Percentiles rank a stretch among this genome's conserved stretches.
phyloP scores from a whole-genome alignment of 2,888 invertebrate species.

The Stenotaenia linearis region DNA sequence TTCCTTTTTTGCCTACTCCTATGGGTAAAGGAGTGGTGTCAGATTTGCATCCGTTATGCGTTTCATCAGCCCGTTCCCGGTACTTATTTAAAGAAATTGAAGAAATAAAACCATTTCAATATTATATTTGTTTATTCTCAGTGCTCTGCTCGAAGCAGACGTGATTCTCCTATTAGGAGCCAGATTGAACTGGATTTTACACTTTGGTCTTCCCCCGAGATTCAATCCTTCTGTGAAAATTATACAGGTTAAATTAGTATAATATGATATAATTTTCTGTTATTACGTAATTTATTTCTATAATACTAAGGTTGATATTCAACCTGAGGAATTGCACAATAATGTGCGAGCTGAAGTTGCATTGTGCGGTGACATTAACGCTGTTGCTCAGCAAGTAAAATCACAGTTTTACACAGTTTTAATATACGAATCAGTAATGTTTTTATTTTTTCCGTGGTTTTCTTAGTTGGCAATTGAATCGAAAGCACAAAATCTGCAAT shows the following conservation, averaged over 20 bases:
- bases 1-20: slow-evolving; percentile 90
- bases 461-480: slow-evolving; percentile 29
- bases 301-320: slow-evolving; percentile 65
- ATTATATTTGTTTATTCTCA: slow-evolving; percentile 38
- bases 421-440: background rate
- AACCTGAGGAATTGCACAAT: slow-evolving; percentile 87
- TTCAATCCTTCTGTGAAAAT: slow-evolving; percentile 76
- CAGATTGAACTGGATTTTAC: slow-evolving; percentile 94
- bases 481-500: background rate
- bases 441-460: background rate
- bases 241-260: slow-evolving; percentile 61
- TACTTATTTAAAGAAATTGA: background rate
- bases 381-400: slow-evolving; percentile 63
- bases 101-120: background rate
- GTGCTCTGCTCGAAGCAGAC: slow-evolving; percentile 79
- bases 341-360: slow-evolving; percentile 73
- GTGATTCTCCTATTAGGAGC: slow-evolving; percentile 83
- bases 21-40: slow-evolving; percentile 68
- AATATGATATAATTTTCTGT: background rate
- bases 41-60: slow-evolving; percentile 59
- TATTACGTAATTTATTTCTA: background rate
- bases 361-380: slow-evolving; percentile 76
- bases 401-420: background rate
- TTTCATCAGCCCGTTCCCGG: slow-evolving; percentile 77
- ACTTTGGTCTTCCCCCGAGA: slow-evolving; percentile 85